Percentiles rank a stretch among this genome's conserved stretches.
These are phyloP conservation scores for Tragopan temminckii DNA, from an alignment of 2,797 vertebrate species.

Conservation along the genomic window DNA sequence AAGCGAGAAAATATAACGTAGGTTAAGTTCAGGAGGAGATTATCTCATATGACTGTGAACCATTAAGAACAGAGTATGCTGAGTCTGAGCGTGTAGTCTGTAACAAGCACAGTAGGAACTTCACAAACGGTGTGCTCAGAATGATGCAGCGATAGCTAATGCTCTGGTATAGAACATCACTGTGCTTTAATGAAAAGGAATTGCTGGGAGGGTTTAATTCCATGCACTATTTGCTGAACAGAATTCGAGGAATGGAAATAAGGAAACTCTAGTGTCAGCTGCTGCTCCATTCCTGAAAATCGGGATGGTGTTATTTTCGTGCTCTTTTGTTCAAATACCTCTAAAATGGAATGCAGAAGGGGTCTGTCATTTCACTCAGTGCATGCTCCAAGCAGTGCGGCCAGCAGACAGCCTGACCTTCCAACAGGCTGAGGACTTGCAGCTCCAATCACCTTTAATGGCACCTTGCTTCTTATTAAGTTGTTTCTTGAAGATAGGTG, in stretches of 20 bases:
- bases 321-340: background rate
- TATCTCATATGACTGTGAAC: background rate
- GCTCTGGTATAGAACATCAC: background rate
- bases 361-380: background rate
- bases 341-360: background rate
- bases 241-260: slow-evolving; percentile 41
- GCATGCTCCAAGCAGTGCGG: background rate
- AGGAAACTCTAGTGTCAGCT: slow-evolving; percentile 12
- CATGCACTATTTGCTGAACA: background rate
- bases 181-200: background rate
- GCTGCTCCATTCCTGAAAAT: background rate
- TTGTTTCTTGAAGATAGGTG: background rate
- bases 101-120: slow-evolving; percentile 22
- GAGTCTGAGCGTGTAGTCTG: slow-evolving; percentile 17
- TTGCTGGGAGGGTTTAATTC: slow-evolving; percentile 49
- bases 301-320: background rate
- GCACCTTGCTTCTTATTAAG: background rate
- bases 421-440: background rate
- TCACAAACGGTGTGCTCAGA: slow-evolving; percentile 4
- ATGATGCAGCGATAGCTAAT: background rate
- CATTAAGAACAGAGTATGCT: background rate
- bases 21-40: slow-evolving; percentile 18
- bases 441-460: background rate
- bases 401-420: background rate
- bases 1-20: background rate